These are phyloP conservation scores for Apteryx mantelli DNA, from an alignment of 2,113 vertebrate genomes.

Conservation along the genomic window DNA sequence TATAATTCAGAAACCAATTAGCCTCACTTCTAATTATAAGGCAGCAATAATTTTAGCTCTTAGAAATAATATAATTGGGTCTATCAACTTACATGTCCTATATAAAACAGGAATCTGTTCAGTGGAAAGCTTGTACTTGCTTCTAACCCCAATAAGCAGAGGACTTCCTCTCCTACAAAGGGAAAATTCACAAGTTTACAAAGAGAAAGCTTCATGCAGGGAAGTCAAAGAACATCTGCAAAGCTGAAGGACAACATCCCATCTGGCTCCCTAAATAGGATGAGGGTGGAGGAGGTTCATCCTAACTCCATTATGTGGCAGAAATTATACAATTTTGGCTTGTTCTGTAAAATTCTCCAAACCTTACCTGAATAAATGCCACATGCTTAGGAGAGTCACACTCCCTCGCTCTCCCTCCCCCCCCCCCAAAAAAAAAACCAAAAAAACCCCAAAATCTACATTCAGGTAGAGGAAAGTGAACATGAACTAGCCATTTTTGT, in stretches of 20 bases:
- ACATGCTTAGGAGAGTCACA: background rate
- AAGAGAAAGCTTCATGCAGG: background rate
- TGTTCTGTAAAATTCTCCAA: background rate
- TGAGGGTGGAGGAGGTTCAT: background rate
- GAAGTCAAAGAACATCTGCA: background rate
- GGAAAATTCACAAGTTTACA: background rate
- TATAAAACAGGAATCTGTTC: slow-evolving; percentile 92
- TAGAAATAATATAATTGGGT: background rate
- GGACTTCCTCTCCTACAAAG: slow-evolving; percentile 91
- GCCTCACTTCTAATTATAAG: background rate
- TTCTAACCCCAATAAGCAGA: slow-evolving; percentile 93
- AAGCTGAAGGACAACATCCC: background rate
- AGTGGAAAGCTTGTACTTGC: slow-evolving; percentile 88
- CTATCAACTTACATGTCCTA: slow-evolving; percentile 83
- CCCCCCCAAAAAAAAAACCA: background rate
- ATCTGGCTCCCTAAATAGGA: background rate
- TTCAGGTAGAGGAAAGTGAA: background rate
- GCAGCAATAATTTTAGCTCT: background rate
- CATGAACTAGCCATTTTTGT: background rate
- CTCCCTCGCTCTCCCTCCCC: background rate
- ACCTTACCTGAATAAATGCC: background rate
- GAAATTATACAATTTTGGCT: background rate
- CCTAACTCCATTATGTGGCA: background rate
- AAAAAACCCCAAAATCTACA: background rate
- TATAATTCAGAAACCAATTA: background rate